Conservation (phyloP, 2,113 vertebrate genomes). For the Symphodus melops region DNA sequence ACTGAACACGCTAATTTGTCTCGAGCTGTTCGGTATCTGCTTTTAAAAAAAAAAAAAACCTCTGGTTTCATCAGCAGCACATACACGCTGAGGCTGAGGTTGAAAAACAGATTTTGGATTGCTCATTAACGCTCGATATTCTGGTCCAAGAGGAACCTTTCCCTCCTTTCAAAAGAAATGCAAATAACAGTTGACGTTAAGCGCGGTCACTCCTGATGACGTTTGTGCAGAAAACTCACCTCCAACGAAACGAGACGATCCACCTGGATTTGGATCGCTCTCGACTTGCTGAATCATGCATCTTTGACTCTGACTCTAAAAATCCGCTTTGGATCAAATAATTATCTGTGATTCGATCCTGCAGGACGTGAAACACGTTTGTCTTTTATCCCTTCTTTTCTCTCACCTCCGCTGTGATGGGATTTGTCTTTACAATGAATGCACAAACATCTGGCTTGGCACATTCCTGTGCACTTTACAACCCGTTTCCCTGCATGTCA, state of each 20-base stretch:
- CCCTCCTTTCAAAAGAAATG: background rate
- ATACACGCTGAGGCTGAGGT: background rate
- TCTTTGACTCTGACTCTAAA: constrained; percentile 17
- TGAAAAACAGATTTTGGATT: background rate
- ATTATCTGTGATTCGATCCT: constrained; percentile 54
- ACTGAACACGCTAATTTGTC: constrained; percentile 21
- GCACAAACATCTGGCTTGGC: constrained; percentile 53
- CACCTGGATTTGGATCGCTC: constrained; percentile 15
- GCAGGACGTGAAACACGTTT: constrained; percentile 33
- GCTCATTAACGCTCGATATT: constrained; percentile 9
- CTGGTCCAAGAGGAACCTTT: background rate
- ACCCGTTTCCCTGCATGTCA: constrained; percentile 64
- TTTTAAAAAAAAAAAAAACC: constrained; percentile 6
- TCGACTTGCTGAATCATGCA: constrained; percentile 33
- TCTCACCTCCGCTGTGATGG: constrained; percentile 23
- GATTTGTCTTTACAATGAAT: constrained; percentile 61
- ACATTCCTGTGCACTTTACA: constrained; percentile 58
- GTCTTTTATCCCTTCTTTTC: constrained; percentile 22
- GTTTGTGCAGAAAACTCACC: background rate
- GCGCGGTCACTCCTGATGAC: background rate
- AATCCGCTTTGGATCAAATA: constrained; percentile 25
- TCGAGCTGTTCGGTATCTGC: constrained; percentile 17
- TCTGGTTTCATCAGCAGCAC: constrained; percentile 5
- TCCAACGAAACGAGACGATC: background rate
- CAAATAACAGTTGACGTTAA: background rate